phyloP scores from a whole-genome alignment of 2,888 invertebrate genomes.

The Terebella lapidaria region DNA sequence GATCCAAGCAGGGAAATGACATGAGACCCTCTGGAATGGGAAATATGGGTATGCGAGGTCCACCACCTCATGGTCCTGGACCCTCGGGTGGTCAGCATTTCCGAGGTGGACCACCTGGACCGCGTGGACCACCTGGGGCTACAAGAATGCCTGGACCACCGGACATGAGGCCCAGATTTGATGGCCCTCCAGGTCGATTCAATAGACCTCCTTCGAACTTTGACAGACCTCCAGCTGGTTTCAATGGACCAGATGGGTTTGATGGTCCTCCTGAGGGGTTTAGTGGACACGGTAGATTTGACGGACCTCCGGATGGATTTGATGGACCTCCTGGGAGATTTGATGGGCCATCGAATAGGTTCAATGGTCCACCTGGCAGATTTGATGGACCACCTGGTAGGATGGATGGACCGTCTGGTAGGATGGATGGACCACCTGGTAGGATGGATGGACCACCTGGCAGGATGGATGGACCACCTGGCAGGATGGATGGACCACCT shows the following conservation, averaged over 20 bases:
- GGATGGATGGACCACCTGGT: too few relatives aligned
- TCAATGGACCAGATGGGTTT: background rate
- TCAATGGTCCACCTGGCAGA: background rate
- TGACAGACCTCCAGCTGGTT: background rate
- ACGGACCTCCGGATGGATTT: too few relatives aligned
- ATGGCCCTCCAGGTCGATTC: background rate
- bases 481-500: constrained; percentile 1
- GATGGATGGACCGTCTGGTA: too few relatives aligned
- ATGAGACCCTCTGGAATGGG: background rate
- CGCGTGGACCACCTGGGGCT: background rate
- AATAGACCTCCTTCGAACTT: too few relatives aligned
- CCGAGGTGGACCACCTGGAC: background rate
- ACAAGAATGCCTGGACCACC: constrained; percentile 3
- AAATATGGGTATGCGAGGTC: constrained; percentile 5
- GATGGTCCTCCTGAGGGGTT: background rate
- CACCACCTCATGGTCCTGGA: too few relatives aligned
- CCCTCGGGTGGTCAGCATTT: too few relatives aligned
- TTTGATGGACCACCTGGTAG: too few relatives aligned
- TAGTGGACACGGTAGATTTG: too few relatives aligned
- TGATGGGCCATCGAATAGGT: background rate
- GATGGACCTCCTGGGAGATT: background rate
- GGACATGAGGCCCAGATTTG: background rate
- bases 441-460: background rate
- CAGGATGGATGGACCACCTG: background rate
- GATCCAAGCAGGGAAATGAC: too few relatives aligned